phyloP scores from a whole-genome alignment of 1,140 invertebrate genomes.

The Carposina sasakii region DNA sequence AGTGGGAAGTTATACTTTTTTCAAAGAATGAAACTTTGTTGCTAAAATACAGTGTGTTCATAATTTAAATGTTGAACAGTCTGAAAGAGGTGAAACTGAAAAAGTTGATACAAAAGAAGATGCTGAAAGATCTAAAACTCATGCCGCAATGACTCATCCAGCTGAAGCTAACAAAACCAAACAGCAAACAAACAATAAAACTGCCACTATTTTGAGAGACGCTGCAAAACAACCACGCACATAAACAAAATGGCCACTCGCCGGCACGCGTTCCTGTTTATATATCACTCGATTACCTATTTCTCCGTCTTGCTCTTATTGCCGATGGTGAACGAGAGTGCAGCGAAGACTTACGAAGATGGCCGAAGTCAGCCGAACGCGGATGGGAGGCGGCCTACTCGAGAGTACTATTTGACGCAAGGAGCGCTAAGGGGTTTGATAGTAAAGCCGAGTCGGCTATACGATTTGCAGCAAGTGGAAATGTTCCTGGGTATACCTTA shows the following conservation, averaged over 20 bases:
- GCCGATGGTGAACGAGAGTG: slow-evolving; percentile 48
- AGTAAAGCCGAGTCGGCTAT: slow-evolving; percentile 71
- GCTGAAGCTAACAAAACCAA: slow-evolving; percentile 46
- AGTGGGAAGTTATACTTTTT: too few species aligned
- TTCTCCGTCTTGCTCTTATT: slow-evolving; percentile 46
- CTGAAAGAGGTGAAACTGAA: too few species aligned
- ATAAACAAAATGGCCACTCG: slow-evolving; percentile 60
- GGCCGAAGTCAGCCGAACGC: slow-evolving; percentile 44
- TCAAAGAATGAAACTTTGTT: too few species aligned
- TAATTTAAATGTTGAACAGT: too few species aligned
- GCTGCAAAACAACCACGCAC: slow-evolving; percentile 46
- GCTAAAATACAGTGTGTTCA: too few species aligned
- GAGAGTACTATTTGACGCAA: slow-evolving; percentile 72
- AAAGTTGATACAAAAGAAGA: too few species aligned
- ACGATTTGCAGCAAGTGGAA: slow-evolving; percentile 73
- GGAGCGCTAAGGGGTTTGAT: slow-evolving; percentile 75
- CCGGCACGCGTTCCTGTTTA: slow-evolving; percentile 54
- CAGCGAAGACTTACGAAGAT: slow-evolving; percentile 51
- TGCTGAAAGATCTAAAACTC: too few species aligned
- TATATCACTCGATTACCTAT: slow-evolving; percentile 48
- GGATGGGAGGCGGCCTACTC: slow-evolving; percentile 51
- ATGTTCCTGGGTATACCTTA: slow-evolving; percentile 89
- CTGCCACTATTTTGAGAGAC: slow-evolving; percentile 47
- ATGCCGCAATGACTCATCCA: too few species aligned
- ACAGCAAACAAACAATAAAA: slow-evolving; percentile 49